Conservation (phyloP, 2,888 invertebrate species). For the Agrotis ipsilon region DNA sequence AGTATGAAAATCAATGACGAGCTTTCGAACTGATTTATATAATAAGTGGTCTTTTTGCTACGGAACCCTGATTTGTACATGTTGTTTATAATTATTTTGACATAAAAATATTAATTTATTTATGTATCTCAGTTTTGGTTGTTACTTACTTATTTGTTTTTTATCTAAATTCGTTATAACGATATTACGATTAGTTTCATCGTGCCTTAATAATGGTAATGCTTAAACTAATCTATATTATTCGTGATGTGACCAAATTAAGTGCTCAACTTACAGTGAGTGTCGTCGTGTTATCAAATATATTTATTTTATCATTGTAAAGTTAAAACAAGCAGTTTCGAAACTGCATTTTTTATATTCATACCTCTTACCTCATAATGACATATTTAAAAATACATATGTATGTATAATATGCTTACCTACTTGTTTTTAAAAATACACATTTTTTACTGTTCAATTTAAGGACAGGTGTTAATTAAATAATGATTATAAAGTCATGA, state of each 20-base stretch:
- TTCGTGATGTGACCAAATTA: no score
- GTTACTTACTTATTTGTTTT: no score
- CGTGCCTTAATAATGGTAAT: not conserved
- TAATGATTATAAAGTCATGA: constrained; percentile 48
- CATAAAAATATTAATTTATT: no score
- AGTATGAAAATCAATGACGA: not conserved
- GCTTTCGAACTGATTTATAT: not conserved
- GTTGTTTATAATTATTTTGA: no score
- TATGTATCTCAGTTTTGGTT: not conserved
- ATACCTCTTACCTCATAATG: not conserved
- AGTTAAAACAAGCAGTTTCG: not conserved
- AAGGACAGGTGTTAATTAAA: constrained; percentile 53
- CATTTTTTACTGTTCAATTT: constrained; percentile 14
- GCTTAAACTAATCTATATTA: no score
- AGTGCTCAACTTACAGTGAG: not conserved
- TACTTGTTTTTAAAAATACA: constrained; percentile 6
- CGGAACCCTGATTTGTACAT: no score
- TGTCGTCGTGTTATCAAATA: no score
- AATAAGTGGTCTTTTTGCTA: not conserved
- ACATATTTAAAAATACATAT: not conserved
- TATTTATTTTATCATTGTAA: no score
- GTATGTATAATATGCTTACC: not conserved
- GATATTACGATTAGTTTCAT: no score
- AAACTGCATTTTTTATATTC: not conserved
- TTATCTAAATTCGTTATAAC: not conserved